Evolutionary conservation across 2,888 invertebrate species (phyloP).

Genomic region (Tetrapedia diversipes): DNA sequence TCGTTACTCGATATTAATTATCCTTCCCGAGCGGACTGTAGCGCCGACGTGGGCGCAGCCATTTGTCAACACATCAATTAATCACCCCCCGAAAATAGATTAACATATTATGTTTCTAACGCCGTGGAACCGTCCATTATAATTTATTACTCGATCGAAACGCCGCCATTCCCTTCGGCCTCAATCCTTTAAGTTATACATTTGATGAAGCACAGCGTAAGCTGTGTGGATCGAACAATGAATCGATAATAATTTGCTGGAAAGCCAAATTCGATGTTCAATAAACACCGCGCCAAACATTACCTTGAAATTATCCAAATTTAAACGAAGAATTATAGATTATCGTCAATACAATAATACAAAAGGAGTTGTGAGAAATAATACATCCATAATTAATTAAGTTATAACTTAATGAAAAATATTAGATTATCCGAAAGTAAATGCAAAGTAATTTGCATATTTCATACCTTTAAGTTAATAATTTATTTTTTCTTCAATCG

Average conservation of each 20-base stretch:
- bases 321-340: conserved; percentile 1
- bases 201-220: background rate
- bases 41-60: conserved; percentile 15
- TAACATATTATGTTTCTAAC: conserved; percentile 54
- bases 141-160: conserved; percentile 49
- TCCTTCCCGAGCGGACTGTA: conserved; percentile 10
- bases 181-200: background rate
- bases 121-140: conserved; percentile 47
- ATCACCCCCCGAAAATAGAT: conserved; percentile 52
- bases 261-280: background rate
- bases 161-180: background rate
- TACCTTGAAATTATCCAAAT: background rate
- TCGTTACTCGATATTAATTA: conserved; percentile 42
- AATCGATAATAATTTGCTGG: background rate
- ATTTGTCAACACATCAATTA: conserved; percentile 60
- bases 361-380: no score
- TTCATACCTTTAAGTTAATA: no score
- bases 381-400: no score
- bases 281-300: background rate
- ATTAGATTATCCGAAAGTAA: no score
- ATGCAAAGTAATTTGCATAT: no score
- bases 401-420: no score
- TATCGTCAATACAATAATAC: background rate
- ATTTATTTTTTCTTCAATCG: no score
- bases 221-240: background rate